A percentile compares a stretch with the other conserved stretches of the same genome.
Evolutionary conservation across 2,888 invertebrate species (phyloP).

Genomic region (Nymphalis c-album): DNA sequence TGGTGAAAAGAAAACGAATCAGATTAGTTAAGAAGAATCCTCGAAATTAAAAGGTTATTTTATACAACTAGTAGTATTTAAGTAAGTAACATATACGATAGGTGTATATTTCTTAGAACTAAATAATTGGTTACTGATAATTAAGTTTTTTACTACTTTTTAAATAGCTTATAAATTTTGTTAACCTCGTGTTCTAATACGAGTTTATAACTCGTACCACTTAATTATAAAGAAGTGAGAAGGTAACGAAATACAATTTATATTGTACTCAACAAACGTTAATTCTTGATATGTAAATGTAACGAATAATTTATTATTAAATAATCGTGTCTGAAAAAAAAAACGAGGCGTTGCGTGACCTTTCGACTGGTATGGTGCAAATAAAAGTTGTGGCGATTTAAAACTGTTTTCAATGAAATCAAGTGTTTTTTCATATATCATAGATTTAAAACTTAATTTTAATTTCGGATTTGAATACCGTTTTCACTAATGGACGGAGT

Average conservation of each 20-base stretch:
- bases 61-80: too few relatives aligned
- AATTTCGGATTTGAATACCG: too few relatives aligned
- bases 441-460: too few relatives aligned
- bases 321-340: constrained; percentile 70
- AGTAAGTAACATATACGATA: too few relatives aligned
- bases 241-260: constrained; percentile 74
- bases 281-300: constrained; percentile 70
- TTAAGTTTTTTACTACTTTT: neutral
- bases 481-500: too few relatives aligned
- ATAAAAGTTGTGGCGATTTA: constrained; percentile 13
- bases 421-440: too few relatives aligned
- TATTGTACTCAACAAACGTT: constrained; percentile 68
- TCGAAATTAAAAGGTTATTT: too few relatives aligned
- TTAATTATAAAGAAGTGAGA: constrained; percentile 61
- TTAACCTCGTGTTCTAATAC: constrained; percentile 6
- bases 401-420: neutral
- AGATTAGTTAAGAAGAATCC: too few relatives aligned
- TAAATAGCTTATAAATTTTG: neutral
- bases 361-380: constrained; percentile 9
- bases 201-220: constrained; percentile 26
- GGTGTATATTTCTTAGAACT: too few relatives aligned
- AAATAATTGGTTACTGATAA: neutral
- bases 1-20: too few relatives aligned
- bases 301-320: constrained; percentile 73
- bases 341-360: constrained; percentile 64